Evolutionary conservation across 2,888 invertebrate genomes (phyloP), one percentile per base, ranked within the genome.

Genomic region (Acronicta alni): DNA sequence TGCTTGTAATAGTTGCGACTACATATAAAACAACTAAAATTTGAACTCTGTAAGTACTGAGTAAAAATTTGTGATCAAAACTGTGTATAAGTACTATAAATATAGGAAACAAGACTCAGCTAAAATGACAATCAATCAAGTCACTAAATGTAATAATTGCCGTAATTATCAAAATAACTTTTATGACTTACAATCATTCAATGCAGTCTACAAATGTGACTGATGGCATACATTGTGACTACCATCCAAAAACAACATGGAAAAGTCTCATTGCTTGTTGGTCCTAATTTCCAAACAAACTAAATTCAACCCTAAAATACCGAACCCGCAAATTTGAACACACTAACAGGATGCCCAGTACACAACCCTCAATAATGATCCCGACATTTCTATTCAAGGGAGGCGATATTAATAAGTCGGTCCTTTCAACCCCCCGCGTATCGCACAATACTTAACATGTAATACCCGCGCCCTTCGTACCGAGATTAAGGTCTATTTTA

Each of bases 321-420:
- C 0, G 0, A 41, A 51, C 47, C 55, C 23, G 67, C 44, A n/a
- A 75, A 47, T 81, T 8, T 37, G 80, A 78, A 77, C 81, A 44
- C 7, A 18, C 44, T 14, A 41, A 43, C 70, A 61, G 69, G 65
- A 73, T 67, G 67, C 64, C 81, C 80, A 75, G 76, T 66, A 72
- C 68, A 77, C 71, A 72, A 66, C 71, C 72, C 75, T 72, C 75
- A 78, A 79, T 85, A 85, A 81, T 81, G 82, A 80, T 70, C 55
- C 60, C 73, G 69, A 75, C 80, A 80, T 79, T 79, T 82, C 84
- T 78, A 84, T 84, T 84, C 79, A 84, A 75, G 77, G 70, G 75
- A 70, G 74, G 70, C 75, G 80, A 81, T 83, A 85, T 84, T 85
- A 85, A 85, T 85, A 83, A 83, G 81, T 71, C 67, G 75, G 65